These are phyloP conservation scores for Drosophila teissieri DNA, from an alignment of 1,140 invertebrate genomes.

Conservation along the genomic window DNA sequence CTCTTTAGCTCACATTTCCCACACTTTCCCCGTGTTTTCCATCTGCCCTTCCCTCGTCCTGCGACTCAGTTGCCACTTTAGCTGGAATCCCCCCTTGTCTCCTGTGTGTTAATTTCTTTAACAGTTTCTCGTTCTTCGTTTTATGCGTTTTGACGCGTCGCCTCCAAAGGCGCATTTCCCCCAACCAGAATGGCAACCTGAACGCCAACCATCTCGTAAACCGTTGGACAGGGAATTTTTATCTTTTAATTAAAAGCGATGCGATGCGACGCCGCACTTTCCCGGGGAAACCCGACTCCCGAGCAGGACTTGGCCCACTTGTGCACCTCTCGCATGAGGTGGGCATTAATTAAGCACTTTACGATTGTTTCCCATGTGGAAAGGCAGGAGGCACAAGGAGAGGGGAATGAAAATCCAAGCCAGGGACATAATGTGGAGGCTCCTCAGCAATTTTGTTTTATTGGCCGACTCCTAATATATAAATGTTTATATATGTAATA, in stretches of 20 bases:
- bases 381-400: too few relatives aligned
- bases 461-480: slow-evolving; percentile 45
- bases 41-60: slow-evolving; percentile 2
- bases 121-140: slow-evolving; percentile 69
- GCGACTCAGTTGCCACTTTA: slow-evolving; percentile 38
- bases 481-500: slow-evolving; percentile 52
- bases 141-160: slow-evolving; percentile 70
- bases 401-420: slow-evolving; percentile 13
- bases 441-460: slow-evolving; percentile 35
- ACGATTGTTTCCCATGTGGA: slow-evolving; percentile 43
- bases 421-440: slow-evolving; percentile 14
- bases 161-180: slow-evolving; percentile 6
- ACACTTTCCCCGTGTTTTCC: not conserved
- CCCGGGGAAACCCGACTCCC: slow-evolving; percentile 14
- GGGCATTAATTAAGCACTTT: slow-evolving; percentile 71
- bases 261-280: slow-evolving; percentile 29
- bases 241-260: slow-evolving; percentile 81
- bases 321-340: slow-evolving; percentile 23
- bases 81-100: slow-evolving; percentile 18
- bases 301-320: slow-evolving; percentile 15
- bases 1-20: slow-evolving; percentile 10
- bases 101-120: slow-evolving; percentile 68
- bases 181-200: not conserved
- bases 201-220: slow-evolving; percentile 23
- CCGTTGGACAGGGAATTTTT: slow-evolving; percentile 66